phyloP scores from a whole-genome alignment of 2,113 vertebrate genomes.

The Burhinus oedicnemus region DNA sequence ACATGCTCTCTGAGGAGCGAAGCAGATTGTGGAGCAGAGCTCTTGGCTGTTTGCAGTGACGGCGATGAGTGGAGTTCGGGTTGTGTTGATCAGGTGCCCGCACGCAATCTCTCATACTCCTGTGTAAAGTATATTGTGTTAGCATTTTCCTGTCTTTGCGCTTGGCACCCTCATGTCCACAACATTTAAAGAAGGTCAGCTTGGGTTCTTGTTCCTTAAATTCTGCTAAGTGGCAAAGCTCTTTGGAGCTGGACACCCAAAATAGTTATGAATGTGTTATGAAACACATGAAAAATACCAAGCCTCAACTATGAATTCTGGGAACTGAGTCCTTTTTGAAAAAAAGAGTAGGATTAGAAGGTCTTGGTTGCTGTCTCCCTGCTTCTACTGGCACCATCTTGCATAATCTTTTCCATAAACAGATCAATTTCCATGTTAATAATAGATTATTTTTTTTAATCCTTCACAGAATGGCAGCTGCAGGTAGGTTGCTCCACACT shows the following conservation, averaged over 20 bases:
- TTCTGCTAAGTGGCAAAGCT: not conserved
- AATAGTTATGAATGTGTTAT: not conserved
- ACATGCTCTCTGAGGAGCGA: not conserved
- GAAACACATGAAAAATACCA: not conserved
- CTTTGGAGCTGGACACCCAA: not conserved
- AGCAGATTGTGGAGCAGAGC: not conserved
- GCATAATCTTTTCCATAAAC: not conserved
- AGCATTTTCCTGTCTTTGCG: not conserved
- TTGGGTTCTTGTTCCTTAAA: not conserved
- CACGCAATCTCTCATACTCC: rapidly evolving
- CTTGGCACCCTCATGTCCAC: not conserved
- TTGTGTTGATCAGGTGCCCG: rapidly evolving
- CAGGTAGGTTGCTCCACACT: not conserved
- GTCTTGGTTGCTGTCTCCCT: not conserved
- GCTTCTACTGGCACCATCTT: not conserved
- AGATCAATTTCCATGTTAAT: not conserved
- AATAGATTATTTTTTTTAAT: not conserved
- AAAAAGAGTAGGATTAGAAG: not conserved
- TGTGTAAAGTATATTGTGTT: rapidly evolving
- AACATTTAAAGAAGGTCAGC: not conserved
- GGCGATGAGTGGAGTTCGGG: not conserved
- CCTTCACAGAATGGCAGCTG: not conserved
- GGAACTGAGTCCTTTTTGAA: not conserved
- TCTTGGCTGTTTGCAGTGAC: not conserved
- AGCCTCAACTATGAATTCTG: not conserved